phyloP scores from a whole-genome alignment of 1,140 invertebrate genomes.

The Dufourea novaeangliae region DNA sequence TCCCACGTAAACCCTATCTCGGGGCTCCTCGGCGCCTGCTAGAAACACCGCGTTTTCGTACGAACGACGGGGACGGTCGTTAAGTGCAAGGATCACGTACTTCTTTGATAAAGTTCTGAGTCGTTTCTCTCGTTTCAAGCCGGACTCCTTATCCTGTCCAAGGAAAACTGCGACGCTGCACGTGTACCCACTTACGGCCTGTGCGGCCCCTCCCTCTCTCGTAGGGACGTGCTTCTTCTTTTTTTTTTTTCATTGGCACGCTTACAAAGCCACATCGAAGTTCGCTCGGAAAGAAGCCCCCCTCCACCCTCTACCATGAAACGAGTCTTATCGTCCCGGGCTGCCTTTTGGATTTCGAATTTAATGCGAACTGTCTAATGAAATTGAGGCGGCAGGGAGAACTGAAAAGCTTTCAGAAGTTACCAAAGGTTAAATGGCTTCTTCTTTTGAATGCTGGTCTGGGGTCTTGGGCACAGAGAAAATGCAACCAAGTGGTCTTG shows the following conservation, averaged over 20 bases:
- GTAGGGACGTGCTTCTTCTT: constrained; percentile 30
- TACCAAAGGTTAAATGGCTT: constrained; percentile 30
- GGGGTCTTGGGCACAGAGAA: not conserved
- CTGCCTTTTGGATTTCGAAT: constrained; percentile 40
- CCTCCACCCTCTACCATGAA: no score
- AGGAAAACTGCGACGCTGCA: constrained; percentile 54
- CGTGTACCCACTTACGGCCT: constrained; percentile 54
- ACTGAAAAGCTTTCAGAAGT: constrained; percentile 34
- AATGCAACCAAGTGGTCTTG: not conserved
- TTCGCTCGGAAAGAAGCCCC: constrained; percentile 32
- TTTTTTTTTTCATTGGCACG: constrained; percentile 48
- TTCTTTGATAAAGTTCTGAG: constrained; percentile 67
- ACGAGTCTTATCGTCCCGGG: not conserved
- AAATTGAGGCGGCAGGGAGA: not conserved
- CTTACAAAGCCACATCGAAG: constrained; percentile 58
- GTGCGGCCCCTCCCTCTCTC: not conserved
- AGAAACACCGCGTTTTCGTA: constrained; percentile 31
- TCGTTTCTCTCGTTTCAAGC: constrained; percentile 68
- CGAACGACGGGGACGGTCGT: constrained; percentile 51
- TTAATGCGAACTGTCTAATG: constrained; percentile 31
- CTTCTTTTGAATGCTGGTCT: not conserved
- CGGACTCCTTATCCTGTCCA: constrained; percentile 57
- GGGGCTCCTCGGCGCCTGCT: constrained; percentile 28
- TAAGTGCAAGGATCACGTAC: constrained; percentile 69
- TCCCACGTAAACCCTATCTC: constrained; percentile 62